Evolutionary conservation across 2,113 vertebrate species (phyloP), one percentile per base, ranked within the genome.

Genomic region (Phylloscopus trochiloides): DNA sequence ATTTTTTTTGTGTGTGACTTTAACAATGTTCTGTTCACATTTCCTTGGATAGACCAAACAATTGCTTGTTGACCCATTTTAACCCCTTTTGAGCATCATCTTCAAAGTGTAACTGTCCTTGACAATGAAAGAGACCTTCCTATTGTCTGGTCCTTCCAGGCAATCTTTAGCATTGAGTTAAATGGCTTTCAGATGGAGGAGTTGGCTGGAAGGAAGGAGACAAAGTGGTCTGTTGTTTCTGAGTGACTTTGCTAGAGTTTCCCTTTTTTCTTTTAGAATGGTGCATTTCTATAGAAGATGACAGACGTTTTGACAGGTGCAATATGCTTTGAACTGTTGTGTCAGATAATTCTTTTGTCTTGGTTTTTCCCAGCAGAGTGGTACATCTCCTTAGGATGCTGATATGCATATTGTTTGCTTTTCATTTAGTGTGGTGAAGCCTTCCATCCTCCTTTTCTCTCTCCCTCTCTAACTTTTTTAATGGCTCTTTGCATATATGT

Each of bases 291-390:
- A 97, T 98, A 98, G 96, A 98, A 98, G 98, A 98, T 99, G 99
- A 99, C 98, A 97, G 98, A 98, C 97, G 61, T 98, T 98, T 98
- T 99, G 99, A 99, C 99, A 99, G 98, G 98, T 98, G 98, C 98
- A 99, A 99, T 99, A 99, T 98, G 99, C 98, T 99, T 98, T 99
- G 98, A 99, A 99, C 98, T 98, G 98, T 98, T 98, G 96, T 99
- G 98, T 98, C 98, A 98, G 97, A 98, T 99, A 97, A 98, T 96
- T 98, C 98, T 97, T 99, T 99, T 99, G 98, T 99, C 97, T 98
- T 98, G 97, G 82, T 90, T 97, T 98, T 98, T 98, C 97, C 97
- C 98, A 98, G 98, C 94, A 96, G 96, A 98, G 96, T 98, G 87
- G 97, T 98, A 97, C 94, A 90, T 97, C 97, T 97, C 95, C 96